phyloP scores from a whole-genome alignment of 2,113 vertebrate genomes.

The Atherinomorus stipes region DNA sequence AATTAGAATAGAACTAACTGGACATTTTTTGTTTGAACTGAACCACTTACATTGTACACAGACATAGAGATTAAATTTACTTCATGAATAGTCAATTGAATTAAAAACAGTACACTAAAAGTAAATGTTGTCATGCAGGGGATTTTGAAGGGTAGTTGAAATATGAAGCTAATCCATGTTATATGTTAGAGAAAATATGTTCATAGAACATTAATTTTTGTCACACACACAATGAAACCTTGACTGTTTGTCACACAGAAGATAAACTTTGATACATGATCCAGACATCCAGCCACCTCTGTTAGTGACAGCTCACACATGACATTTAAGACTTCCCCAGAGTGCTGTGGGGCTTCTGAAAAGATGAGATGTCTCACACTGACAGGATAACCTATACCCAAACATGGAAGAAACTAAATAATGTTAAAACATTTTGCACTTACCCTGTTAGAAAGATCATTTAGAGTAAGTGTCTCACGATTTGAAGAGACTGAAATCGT shows the following conservation, averaged over 20 bases:
- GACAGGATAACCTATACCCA: constrained; percentile 55
- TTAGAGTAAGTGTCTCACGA: too few relatives aligned
- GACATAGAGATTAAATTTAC: too few relatives aligned
- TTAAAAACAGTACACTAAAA: not conserved
- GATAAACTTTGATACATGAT: constrained; percentile 8
- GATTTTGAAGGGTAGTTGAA: not conserved
- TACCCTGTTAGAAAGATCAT: not conserved
- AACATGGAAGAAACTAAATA: constrained; percentile 27
- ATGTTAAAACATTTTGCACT: not conserved
- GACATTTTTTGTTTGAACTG: not conserved
- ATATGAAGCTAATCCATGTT: not conserved
- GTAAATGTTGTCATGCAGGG: not conserved
- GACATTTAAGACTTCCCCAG: constrained; percentile 50
- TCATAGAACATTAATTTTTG: not conserved
- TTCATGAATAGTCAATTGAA: too few relatives aligned
- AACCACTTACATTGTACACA: not conserved
- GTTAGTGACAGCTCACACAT: constrained; percentile 55
- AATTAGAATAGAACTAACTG: not conserved
- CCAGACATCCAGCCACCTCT: constrained; percentile 41
- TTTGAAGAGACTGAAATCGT: too few relatives aligned
- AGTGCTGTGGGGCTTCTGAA: constrained; percentile 40
- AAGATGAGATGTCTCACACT: constrained; percentile 38
- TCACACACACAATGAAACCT: not conserved
- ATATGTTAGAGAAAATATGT: not conserved
- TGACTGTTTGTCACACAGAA: not conserved